These are phyloP conservation scores for Thamnaconus septentrionalis DNA, from an alignment of 2,113 vertebrate species.

Conservation along the genomic window DNA sequence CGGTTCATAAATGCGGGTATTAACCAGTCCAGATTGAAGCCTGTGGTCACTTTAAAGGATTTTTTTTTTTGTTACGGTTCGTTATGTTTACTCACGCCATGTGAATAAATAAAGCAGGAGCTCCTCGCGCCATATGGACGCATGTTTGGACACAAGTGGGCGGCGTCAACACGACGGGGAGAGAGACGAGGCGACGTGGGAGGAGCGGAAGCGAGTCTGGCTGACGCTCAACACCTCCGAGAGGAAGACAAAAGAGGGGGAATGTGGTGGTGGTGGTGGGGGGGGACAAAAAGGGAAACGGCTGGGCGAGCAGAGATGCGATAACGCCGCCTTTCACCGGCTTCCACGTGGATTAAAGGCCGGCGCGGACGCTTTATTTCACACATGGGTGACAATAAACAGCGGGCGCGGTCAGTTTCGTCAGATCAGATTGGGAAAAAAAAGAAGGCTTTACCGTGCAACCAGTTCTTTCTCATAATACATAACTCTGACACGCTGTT, in stretches of 20 bases:
- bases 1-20: slow-evolving; percentile 62
- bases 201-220: neutral
- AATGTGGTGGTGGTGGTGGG: slow-evolving; percentile 23
- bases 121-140: slow-evolving; percentile 1
- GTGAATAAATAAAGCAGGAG: neutral
- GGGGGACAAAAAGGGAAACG: too few relatives aligned
- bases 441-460: slow-evolving; percentile 8
- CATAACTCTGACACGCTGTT: neutral
- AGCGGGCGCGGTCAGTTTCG: slow-evolving; percentile 23
- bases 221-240: slow-evolving; percentile 20
- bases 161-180: slow-evolving; percentile 20
- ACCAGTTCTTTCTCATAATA: slow-evolving; percentile 1
- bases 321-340: slow-evolving; percentile 19
- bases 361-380: slow-evolving; percentile 15
- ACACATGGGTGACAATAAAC: slow-evolving; percentile 31
- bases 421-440: neutral
- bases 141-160: slow-evolving; percentile 9
- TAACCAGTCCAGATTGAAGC: slow-evolving; percentile 64
- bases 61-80: neutral
- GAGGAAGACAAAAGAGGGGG: slow-evolving; percentile 42
- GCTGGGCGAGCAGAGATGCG: slow-evolving; percentile 5
- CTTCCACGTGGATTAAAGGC: slow-evolving; percentile 9
- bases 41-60: slow-evolving; percentile 28
- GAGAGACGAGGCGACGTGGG: slow-evolving; percentile 4
- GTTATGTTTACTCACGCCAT: too few relatives aligned